Evolutionary conservation across 2,888 invertebrate species (phyloP).

Genomic region (Cremastobaeus sp.): DNA sequence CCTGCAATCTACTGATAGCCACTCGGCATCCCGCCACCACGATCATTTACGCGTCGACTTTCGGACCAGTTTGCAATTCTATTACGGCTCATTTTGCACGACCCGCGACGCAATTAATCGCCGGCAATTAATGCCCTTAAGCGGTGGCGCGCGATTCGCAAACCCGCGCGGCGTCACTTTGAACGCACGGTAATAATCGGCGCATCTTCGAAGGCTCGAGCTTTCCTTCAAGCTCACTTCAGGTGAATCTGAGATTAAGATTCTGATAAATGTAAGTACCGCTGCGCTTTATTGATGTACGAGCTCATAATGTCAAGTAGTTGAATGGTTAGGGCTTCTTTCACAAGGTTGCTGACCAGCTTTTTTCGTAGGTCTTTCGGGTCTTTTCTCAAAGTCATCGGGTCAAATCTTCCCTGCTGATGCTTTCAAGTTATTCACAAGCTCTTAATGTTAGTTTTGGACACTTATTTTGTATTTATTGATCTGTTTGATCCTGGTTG

Average conservation of each 20-base stretch:
- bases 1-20: constrained; percentile 72
- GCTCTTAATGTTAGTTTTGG: too few relatives aligned
- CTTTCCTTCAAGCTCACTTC: not conserved
- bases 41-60: constrained; percentile 55
- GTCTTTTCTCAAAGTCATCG: too few relatives aligned
- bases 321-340: too few relatives aligned
- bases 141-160: constrained; percentile 20
- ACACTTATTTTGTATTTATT: too few relatives aligned
- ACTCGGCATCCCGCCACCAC: constrained; percentile 52
- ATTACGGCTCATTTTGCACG: constrained; percentile 8
- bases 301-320: constrained; percentile 12
- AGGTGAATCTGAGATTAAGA: constrained; percentile 23
- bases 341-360: too few relatives aligned
- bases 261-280: constrained; percentile 35
- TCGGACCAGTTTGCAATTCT: constrained; percentile 42
- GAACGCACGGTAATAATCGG: too few relatives aligned
- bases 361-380: too few relatives aligned
- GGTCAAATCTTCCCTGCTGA: too few relatives aligned
- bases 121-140: constrained; percentile 24
- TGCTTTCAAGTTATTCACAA: too few relatives aligned
- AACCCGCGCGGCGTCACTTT: not conserved
- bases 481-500: too few relatives aligned
- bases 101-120: constrained; percentile 23
- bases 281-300: constrained; percentile 12
- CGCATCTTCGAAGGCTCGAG: not conserved